Conservation (phyloP, 2,113 vertebrate species). For the Anser cygnoides region DNA sequence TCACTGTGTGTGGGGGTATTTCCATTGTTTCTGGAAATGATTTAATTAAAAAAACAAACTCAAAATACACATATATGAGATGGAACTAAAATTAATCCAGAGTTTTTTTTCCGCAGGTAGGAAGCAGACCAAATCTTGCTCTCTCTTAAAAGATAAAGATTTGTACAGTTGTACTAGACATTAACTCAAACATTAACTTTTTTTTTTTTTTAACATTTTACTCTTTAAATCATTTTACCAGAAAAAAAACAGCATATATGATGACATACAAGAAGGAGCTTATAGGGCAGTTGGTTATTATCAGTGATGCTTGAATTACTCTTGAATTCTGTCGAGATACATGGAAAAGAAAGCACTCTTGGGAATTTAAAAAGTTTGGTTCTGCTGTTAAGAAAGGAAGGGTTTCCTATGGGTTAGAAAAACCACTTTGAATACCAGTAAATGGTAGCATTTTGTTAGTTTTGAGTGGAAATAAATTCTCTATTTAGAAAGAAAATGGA, state of each 20-base stretch:
- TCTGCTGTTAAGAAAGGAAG: background rate
- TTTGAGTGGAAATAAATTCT: background rate
- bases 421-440: background rate
- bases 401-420: background rate
- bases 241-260: background rate
- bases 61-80: background rate
- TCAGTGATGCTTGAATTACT: background rate
- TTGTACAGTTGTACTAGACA: background rate
- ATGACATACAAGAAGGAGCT: background rate
- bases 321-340: background rate
- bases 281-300: background rate
- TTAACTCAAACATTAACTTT: background rate
- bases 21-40: background rate
- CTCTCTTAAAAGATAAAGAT: background rate
- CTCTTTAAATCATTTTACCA: background rate
- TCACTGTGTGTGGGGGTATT: background rate
- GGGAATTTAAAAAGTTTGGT: slow-evolving; percentile 22
- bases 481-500: background rate
- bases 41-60: background rate
- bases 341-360: background rate
- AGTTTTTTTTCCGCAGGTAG: background rate
- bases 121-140: background rate
- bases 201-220: background rate
- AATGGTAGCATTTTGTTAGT: background rate
- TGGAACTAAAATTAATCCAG: background rate